Base-by-base conservation (phyloP, 2,797 vertebrate species). In the Spea hammondii region DNA sequence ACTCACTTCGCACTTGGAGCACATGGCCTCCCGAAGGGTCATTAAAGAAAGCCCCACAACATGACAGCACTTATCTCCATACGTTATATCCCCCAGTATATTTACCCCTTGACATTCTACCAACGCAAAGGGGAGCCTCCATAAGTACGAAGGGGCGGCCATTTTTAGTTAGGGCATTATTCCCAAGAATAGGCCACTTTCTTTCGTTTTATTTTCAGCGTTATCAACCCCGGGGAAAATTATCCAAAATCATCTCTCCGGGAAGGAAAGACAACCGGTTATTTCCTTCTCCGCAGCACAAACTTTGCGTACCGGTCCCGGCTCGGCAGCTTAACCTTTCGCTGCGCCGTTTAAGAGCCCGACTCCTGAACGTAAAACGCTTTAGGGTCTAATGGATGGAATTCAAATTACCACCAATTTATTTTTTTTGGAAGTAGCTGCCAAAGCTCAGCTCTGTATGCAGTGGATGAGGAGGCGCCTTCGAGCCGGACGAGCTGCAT, bases 301-400 rank as follows among this genome's bases (percentile, higher is more conserved):
- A 60, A 69, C n/a, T 12, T 46, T 2, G 4, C 11, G 9, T 62
- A 14, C 48, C 4, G 14, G 50, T 51, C 3, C n/a, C 3, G 48
- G 44, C 68, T 77, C 67, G 47, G 48, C 68, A 45, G 60, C 14
- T 55, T 53, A 70, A 70, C 53, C 70, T 55, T 67, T 50, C 65
- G 62, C 69, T 46, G n/a, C 14, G 60, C 45, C 69, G 57, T 65
- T 72, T 72, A 44, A 72, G 60, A 72, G 57, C 76, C 57, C 66
- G 14, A 55, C 72, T 65, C 69, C 65, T 65, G 10, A 55, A 12
- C 54, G 45, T 10, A 65, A 65, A 65, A 66, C 47, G 76, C 76
- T 72, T 78, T 64, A n/a, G 76, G 76, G 76, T 65, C 69, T 78
- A 72, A 78, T 78, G 72, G 72, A 70, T n/a, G 60, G 65, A 50